phyloP scores from a whole-genome alignment of 2,113 vertebrate genomes.

The Urocitellus parryii region DNA sequence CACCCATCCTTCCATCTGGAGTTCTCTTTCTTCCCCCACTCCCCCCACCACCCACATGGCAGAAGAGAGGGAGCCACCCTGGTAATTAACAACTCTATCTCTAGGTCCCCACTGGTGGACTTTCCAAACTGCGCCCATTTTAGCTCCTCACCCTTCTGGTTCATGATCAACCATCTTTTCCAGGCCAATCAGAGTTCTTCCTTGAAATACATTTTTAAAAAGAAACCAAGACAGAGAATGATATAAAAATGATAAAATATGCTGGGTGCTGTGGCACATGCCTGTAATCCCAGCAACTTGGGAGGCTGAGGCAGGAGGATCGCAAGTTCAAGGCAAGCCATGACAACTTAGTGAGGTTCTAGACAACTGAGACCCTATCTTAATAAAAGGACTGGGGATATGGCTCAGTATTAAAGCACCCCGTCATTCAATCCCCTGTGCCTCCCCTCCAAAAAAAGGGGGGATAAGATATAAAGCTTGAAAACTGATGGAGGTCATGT shows the following conservation, averaged over 20 bases:
- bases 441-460: no score
- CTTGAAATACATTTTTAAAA: not conserved
- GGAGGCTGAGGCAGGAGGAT: no score
- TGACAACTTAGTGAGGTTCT: no score
- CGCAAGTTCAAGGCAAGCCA: no score
- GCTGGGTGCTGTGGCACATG: no score
- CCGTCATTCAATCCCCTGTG: not conserved
- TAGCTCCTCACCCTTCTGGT: not conserved
- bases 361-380: no score
- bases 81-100: not conserved
- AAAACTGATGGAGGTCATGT: not conserved
- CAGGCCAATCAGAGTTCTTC: not conserved
- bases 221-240: slow-evolving; percentile 6
- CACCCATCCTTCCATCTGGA: not conserved
- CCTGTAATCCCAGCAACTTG: no score
- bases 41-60: no score
- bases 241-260: not conserved
- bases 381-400: no score
- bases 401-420: no score
- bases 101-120: not conserved
- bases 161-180: not conserved
- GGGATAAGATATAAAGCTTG: not conserved
- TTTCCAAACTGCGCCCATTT: not conserved
- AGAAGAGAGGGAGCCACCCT: not conserved
- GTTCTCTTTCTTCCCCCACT: not conserved